phyloP scores from a whole-genome alignment of 2,113 vertebrate species.

The Narcine bancroftii region DNA sequence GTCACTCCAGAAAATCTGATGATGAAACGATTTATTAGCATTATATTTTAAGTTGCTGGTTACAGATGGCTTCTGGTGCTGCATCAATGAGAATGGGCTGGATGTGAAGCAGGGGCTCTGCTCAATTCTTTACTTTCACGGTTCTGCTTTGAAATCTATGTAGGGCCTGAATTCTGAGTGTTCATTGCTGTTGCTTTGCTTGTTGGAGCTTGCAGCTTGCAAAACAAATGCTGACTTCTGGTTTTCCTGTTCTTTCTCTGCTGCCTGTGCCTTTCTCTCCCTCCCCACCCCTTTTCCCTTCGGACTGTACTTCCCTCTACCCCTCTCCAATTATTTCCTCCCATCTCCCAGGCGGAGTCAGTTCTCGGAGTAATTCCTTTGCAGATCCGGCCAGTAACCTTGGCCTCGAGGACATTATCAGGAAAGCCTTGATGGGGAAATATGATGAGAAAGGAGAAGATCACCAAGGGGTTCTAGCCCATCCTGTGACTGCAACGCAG shows the following conservation, averaged over 20 bases:
- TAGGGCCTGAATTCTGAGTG: neutral
- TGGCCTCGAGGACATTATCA: slow-evolving; percentile 93
- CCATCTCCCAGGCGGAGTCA: slow-evolving; percentile 69
- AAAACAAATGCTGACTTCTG: slow-evolving; percentile 28
- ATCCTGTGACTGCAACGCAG: slow-evolving; percentile 51
- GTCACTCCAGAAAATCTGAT: slow-evolving; percentile 10
- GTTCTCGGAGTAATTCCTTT: slow-evolving; percentile 84
- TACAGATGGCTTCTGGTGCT: neutral
- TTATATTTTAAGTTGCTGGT: neutral
- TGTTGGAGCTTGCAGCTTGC: slow-evolving; percentile 21
- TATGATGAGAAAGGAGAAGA: slow-evolving; percentile 90
- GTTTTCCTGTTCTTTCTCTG: slow-evolving; percentile 25
- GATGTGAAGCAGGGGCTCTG: neutral
- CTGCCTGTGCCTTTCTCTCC: neutral
- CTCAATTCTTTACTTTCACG: neutral
- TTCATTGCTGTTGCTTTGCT: slow-evolving; percentile 5
- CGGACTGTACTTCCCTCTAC: slow-evolving; percentile 23
- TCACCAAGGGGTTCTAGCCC: slow-evolving; percentile 66
- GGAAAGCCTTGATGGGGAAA: slow-evolving; percentile 94
- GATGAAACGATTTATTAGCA: neutral
- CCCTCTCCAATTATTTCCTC: slow-evolving; percentile 41
- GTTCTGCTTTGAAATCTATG: neutral
- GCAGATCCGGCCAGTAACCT: slow-evolving; percentile 91
- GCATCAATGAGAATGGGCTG: neutral
- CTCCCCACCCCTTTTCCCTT: neutral